These are phyloP conservation scores for Vulpes ferrilata DNA, from an alignment of 2,113 vertebrate species.

Conservation along the genomic window DNA sequence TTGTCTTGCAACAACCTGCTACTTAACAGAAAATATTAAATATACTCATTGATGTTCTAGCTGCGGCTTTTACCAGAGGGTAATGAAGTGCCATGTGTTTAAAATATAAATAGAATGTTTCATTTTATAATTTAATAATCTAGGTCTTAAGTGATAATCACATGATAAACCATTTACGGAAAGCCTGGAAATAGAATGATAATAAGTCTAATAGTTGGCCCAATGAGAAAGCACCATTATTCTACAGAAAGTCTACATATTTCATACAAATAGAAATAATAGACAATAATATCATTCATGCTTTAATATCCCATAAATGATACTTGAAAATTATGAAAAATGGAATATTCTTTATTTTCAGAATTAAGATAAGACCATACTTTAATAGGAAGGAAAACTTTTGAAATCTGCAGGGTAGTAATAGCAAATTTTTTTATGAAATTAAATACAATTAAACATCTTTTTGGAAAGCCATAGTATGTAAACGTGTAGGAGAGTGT, in stretches of 20 bases:
- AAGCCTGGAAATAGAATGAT: constrained; percentile 12
- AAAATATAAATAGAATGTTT: background rate
- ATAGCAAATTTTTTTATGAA: background rate
- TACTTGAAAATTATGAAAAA: background rate
- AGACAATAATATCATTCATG: background rate
- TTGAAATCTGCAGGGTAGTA: background rate
- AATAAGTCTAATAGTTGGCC: background rate
- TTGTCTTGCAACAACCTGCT: constrained; percentile 53
- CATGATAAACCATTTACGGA: background rate
- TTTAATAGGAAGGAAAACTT: background rate
- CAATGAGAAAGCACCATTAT: background rate
- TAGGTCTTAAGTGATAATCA: constrained; percentile 55
- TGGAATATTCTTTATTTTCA: background rate
- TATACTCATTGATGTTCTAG: background rate
- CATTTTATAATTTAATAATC: background rate
- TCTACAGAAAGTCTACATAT: background rate
- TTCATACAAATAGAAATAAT: background rate
- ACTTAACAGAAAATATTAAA: constrained; percentile 70
- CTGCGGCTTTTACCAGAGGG: background rate
- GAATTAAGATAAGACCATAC: background rate
- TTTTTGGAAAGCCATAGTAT: background rate
- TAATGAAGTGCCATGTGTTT: background rate
- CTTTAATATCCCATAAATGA: background rate
- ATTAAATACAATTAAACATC: background rate
- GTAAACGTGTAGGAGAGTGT: background rate